A percentile compares a stretch with the other conserved stretches of the same genome.
phyloP scores from a whole-genome alignment of 2,888 invertebrate genomes.

The Archaeoteleia sp. region DNA sequence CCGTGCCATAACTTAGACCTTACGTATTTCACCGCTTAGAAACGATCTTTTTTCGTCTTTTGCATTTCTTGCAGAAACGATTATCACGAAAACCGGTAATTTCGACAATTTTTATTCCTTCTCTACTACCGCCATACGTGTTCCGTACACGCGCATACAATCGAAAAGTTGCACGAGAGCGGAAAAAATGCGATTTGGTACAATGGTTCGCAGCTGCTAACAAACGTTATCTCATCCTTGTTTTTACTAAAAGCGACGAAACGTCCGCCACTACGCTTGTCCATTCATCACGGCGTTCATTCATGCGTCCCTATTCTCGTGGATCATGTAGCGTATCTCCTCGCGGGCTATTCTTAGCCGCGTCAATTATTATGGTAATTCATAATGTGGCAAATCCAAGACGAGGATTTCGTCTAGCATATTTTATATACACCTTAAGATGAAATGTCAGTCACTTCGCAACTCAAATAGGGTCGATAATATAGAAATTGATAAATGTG shows the following conservation, averaged over 20 bases:
- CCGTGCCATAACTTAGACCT: too few relatives aligned
- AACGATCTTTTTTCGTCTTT: too few relatives aligned
- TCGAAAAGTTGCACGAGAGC: not conserved
- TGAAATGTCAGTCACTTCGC: too few relatives aligned
- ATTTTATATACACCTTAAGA: too few relatives aligned
- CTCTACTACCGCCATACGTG: too few relatives aligned
- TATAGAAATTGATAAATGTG: too few relatives aligned
- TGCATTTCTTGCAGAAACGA: too few relatives aligned
- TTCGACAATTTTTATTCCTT: too few relatives aligned
- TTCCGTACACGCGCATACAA: constrained; percentile 12
- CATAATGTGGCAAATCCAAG: constrained; percentile 3
- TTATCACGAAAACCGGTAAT: too few relatives aligned
- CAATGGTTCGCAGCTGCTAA: constrained; percentile 22
- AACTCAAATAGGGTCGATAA: too few relatives aligned
- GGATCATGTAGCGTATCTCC: constrained; percentile 48
- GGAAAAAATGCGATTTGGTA: constrained; percentile 35
- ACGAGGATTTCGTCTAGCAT: not conserved
- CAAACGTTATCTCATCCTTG: constrained; percentile 33
- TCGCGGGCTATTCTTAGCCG: constrained; percentile 10
- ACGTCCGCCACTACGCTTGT: constrained; percentile 31
- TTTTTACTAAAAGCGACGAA: constrained; percentile 40
- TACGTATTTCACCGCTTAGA: too few relatives aligned
- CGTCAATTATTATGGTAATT: constrained; percentile 31
- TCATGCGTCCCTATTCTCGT: constrained; percentile 51
- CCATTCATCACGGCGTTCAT: constrained; percentile 46